These are phyloP conservation scores for Ips nitidus DNA, from an alignment of 1,140 invertebrate species.

Conservation along the genomic window DNA sequence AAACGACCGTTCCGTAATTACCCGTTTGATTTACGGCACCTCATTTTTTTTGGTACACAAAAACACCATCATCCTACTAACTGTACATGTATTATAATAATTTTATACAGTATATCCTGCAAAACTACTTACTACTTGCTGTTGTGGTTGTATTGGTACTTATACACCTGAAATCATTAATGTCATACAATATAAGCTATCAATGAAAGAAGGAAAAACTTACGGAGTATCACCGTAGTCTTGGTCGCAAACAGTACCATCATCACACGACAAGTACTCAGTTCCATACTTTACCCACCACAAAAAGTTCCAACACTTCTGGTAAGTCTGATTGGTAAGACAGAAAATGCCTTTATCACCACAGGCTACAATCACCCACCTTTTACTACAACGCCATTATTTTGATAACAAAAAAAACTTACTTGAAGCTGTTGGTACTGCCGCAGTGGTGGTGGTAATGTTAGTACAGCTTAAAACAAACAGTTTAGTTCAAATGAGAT, in stretches of 20 bases:
- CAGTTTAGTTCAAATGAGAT: too few relatives aligned
- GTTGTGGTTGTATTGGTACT: too few relatives aligned
- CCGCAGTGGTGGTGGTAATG: background rate
- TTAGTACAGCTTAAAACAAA: background rate
- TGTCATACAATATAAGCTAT: too few relatives aligned
- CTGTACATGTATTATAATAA: too few relatives aligned
- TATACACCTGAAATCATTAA: too few relatives aligned
- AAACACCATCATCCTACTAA: too few relatives aligned
- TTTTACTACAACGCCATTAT: background rate
- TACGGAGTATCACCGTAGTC: background rate
- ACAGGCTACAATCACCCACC: background rate
- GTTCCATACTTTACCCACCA: background rate
- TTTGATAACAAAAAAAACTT: background rate
- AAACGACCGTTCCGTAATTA: conserved; percentile 27
- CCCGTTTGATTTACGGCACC: conserved; percentile 8
- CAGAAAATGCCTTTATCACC: background rate
- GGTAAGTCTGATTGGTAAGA: background rate
- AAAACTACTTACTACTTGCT: too few relatives aligned
- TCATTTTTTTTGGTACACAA: too few relatives aligned
- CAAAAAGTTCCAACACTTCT: background rate
- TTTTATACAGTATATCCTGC: too few relatives aligned
- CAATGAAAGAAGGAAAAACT: background rate
- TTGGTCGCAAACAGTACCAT: background rate
- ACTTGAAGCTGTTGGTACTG: background rate
- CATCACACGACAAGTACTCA: background rate